Base-by-base conservation (phyloP, 2,888 invertebrate genomes). In the Anagyrus pseudococci region DNA sequence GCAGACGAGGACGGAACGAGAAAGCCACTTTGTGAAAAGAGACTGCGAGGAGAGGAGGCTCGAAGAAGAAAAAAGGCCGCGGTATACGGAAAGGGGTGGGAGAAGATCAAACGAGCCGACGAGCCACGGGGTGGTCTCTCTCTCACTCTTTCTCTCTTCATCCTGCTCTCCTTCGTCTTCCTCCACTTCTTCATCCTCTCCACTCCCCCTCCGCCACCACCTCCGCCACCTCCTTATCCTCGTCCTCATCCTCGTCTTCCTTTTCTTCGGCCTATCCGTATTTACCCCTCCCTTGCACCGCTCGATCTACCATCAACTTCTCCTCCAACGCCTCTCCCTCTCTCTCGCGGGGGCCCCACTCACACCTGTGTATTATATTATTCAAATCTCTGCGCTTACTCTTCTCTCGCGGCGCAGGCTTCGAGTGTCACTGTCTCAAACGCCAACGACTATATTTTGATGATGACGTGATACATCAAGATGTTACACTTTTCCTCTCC, bases 111-210 rank as follows among this genome's bases (percentile, higher is more conserved):
- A 78, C 73, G 78, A 76, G 77, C 78, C 78, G 80, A 78, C 80
- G 70, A 77, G 74, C 80, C 79, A 79, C 79, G 80, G 80, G 80
- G 79, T 79, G 77, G 80, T 79, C 80, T 78, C 75, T 74, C 74
- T 74, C 75, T 74, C 72, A 73, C 67, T 68, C 70, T 72, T 72
- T 72, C 72, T 71, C 71, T 61, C 70, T n/a, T n/a, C n/a, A n/a
- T n/a, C 69, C 67, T 54, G 54, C 62, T 67, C 57, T 67, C 43
- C 62, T 68, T 62, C 71, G 61, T 69, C 66, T 47, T 68, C 62
- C 56, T 53, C 43, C 17, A 67, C 62, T 43, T 64, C 60, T 46
- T 68, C 52, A 47, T 54, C 25, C 25, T 46, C 22, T 44, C 33
- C 46, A 50, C n/a, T 26, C 37, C 8, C 43, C 40, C 17, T 58